phyloP scores from a whole-genome alignment of 2,113 vertebrate genomes.

The Anguilla rostrata region DNA sequence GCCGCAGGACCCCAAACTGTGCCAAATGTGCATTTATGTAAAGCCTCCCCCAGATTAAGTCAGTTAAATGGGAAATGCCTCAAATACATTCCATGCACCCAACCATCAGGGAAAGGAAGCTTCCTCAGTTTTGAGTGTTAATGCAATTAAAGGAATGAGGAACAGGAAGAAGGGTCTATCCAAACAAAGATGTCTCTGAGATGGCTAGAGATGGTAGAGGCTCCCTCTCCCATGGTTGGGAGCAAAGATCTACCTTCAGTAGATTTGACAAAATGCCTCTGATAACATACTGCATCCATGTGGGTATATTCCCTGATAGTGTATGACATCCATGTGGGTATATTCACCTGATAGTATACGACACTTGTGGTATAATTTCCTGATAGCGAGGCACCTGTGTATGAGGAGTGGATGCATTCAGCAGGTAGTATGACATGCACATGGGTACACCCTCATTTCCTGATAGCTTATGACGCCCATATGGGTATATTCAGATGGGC shows the following conservation, averaged over 20 bases:
- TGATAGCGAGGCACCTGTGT: neutral
- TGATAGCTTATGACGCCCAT: no score
- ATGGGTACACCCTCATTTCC: no score
- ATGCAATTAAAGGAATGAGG: neutral
- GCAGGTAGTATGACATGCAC: no score
- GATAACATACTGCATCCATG: neutral
- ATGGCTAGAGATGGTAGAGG: no score
- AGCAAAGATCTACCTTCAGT: neutral
- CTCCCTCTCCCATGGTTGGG: no score
- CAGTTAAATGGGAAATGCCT: neutral
- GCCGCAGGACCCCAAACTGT: neutral
- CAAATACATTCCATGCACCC: neutral
- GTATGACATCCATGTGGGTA: no score
- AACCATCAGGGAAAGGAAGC: neutral
- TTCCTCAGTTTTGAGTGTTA: neutral
- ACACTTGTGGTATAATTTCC: neutral
- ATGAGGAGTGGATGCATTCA: no score
- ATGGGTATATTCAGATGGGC: no score
- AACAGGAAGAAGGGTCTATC: neutral
- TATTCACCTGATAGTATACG: neutral
- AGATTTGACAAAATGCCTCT: neutral
- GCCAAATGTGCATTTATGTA: constrained; percentile 14
- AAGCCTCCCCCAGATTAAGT: neutral
- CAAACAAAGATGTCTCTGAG: neutral
- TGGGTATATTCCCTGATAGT: neutral